Base-by-base conservation (phyloP, 2,888 invertebrate species). In the Philereme vetulata region DNA sequence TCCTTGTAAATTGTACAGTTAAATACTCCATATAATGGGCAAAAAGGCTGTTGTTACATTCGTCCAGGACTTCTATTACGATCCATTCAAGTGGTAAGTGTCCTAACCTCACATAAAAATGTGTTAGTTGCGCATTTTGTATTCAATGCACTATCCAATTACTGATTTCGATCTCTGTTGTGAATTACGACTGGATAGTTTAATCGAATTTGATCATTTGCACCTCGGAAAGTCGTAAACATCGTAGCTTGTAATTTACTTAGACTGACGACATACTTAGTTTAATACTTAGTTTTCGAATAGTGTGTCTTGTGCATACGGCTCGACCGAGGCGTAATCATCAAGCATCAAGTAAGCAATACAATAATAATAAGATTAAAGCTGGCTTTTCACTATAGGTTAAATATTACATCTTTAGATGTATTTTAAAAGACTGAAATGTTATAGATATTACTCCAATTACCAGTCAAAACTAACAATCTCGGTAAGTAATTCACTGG, bases 1-100 rank as follows among this genome's bases (percentile, higher is more conserved):
- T 68, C 48, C 51, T 65, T 71, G 60, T 60, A 36, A 60, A 65
- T 53, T 62, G 58, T 42, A 38, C 52, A 49, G 48, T 57, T 60
- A 61, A 62, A 70, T 62, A 66, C 56, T 68, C 59, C 65, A 60
- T 81, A 93, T 87, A 90, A 95, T 95, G 95, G 93, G 89, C 65
- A 94, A 94, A 82, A 91, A 93, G 65, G 93, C 93, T 71, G 84
- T 94, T 52, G 76, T 94, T 47, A 81, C 86, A 58, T 92, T 94
- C 66, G 69, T 96, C 11, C 94, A 94, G 80, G 93, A 93, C 72
- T 90, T 96, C 61, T 96, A 96, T 76, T 88, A 95, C 76, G 95
- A 96, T 81, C 95, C 96, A 60, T 96, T 95, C 72, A 96, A 96
- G 92, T 96, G 96, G 96, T 96, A 86, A 93, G 92, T 85, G 61